phyloP scores from a whole-genome alignment of 2,113 vertebrate species.

The Rhynchomys soricoides region DNA sequence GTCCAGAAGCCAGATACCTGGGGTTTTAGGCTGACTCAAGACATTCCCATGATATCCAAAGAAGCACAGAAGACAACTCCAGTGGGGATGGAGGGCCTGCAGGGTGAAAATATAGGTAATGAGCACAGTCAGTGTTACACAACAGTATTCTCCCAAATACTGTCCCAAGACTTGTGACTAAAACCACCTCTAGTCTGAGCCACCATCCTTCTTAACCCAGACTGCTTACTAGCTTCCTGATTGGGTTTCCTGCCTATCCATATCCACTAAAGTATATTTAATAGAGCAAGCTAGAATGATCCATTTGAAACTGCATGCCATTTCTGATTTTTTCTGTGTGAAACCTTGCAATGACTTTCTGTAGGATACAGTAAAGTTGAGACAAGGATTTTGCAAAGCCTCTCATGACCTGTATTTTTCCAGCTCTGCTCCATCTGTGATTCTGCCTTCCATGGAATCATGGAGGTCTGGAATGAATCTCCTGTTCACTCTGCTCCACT shows the following conservation, averaged over 20 bases:
- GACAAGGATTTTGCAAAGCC: background rate
- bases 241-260: background rate
- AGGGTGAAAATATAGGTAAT: background rate
- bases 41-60: background rate
- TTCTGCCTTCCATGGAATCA: background rate
- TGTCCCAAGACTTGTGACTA: background rate
- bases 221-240: constrained; percentile 47
- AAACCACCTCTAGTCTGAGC: background rate
- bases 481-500: background rate
- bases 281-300: constrained; percentile 14
- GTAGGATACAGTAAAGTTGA: background rate
- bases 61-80: constrained; percentile 21
- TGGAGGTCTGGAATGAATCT: background rate
- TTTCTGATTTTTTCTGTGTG: constrained; percentile 44
- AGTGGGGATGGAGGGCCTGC: background rate
- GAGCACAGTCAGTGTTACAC: background rate
- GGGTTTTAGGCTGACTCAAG: background rate
- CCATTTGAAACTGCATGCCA: constrained; percentile 34
- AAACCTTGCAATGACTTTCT: background rate
- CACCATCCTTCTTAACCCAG: background rate
- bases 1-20: background rate
- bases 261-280: constrained; percentile 23
- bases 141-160: background rate
- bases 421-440: background rate
- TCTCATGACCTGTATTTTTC: background rate